Percentiles rank a stretch among this genome's conserved stretches.
Evolutionary conservation across 2,797 vertebrate genomes (phyloP).

Genomic region (Argyrosomus regius): DNA sequence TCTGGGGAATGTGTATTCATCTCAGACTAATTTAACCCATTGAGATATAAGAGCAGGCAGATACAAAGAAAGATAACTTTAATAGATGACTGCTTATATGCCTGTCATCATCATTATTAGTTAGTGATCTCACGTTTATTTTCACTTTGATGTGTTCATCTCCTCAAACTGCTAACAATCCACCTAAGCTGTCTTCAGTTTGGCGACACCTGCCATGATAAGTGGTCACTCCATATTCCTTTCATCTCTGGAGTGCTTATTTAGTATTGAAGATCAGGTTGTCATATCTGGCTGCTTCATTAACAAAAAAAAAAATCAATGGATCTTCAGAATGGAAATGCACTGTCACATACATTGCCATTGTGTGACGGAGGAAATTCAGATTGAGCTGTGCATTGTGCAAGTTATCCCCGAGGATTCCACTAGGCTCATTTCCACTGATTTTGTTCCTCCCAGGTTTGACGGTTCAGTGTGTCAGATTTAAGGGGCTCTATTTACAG

Average conservation of each 20-base stretch:
- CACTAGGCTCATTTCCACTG: too few relatives aligned
- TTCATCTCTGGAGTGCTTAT: background rate
- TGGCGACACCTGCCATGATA: background rate
- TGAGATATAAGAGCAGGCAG: background rate
- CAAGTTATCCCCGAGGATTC: too few relatives aligned
- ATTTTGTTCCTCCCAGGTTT: too few relatives aligned
- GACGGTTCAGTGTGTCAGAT: too few relatives aligned
- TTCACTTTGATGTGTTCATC: background rate
- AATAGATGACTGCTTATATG: too few relatives aligned
- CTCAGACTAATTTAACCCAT: background rate
- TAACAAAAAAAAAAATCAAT: background rate
- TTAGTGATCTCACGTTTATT: background rate
- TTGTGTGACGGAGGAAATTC: background rate
- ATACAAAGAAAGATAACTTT: background rate
- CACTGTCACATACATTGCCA: background rate
- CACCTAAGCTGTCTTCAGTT: background rate
- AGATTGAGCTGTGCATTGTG: too few relatives aligned
- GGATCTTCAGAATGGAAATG: background rate
- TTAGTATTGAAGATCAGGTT: constrained; percentile 6
- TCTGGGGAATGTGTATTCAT: background rate
- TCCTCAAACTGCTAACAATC: constrained; percentile 5
- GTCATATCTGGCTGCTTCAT: constrained; percentile 22
- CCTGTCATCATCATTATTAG: background rate
- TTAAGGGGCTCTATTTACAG: too few relatives aligned
- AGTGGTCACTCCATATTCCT: background rate